Base-by-base conservation (phyloP, 2,888 invertebrate species). In the Eupithecia inturbata region DNA sequence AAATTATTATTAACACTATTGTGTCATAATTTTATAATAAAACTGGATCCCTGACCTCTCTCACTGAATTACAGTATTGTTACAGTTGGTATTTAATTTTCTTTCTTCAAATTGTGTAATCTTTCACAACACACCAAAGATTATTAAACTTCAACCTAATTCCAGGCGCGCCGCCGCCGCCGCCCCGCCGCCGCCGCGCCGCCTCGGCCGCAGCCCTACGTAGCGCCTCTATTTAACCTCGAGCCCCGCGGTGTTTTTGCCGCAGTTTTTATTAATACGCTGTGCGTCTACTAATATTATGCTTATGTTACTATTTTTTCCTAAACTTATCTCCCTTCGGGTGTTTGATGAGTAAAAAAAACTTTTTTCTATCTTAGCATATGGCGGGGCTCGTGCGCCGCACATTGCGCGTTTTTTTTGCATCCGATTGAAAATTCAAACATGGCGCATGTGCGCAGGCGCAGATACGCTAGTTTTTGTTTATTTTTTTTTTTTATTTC, bases 331-430 rank as follows among this genome's bases (percentile, higher is more conserved):
- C 92, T 91, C 82, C 84, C 83, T 83, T 79, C 82, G 87, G 87
- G 89, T 90, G 91, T 91, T 89, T 91, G 90, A 91, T 92, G 90
- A 88, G 83, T 87, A 89, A 91, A 91, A n/a, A 91, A 91, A 89
- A 85, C 80, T 82, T 89, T 91, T 92, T 91, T 90, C 85, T 87
- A 64, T 80, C 71, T 80, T 77, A 80, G 80, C 93, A 92, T 91
- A 93, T 93, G 93, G 89, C 86, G 85, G 81, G 86, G 92, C 93
- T 92, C 93, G 93, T 92, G 93, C 93, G 85, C 81, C 80, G 87
- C 93, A 93, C 93, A 93, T 93, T 93, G 93, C 93, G 93, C 85
- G 36, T 91, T 93, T 94, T 93, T 94, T 93, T 93, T 89, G 91
- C 93, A 93, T 94, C 93, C 93, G 92, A 93, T 92, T 92, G 88